These are phyloP conservation scores for Meleagris gallopavo DNA, from an alignment of 2,113 vertebrate genomes.

Conservation along the genomic window DNA sequence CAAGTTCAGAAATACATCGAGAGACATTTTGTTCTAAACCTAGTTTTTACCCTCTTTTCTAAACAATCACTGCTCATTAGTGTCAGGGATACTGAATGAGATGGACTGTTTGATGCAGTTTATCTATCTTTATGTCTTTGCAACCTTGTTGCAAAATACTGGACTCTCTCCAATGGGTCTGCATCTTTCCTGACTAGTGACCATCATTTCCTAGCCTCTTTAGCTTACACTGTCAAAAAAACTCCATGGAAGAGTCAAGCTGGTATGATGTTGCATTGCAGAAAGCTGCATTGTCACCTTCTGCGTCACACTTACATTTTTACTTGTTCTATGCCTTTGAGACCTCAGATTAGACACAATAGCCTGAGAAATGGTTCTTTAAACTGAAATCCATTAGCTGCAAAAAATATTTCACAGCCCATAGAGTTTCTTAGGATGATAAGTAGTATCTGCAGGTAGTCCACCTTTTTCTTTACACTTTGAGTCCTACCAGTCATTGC, in stretches of 20 bases:
- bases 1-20: background rate
- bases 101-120: background rate
- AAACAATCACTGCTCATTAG: background rate
- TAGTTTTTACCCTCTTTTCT: background rate
- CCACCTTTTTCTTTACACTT: background rate
- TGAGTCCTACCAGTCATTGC: accelerated
- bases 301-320: background rate
- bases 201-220: background rate
- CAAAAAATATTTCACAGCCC: background rate
- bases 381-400: background rate
- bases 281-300: background rate
- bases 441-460: background rate
- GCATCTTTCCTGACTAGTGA: background rate
- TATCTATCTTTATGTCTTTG: background rate
- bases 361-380: background rate
- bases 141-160: background rate
- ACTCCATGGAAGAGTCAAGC: background rate
- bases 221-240: background rate
- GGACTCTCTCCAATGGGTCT: background rate
- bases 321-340: background rate
- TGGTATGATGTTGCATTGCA: background rate
- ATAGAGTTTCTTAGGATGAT: background rate
- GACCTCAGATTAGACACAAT: background rate
- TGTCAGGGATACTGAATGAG: background rate
- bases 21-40: background rate